Base-by-base conservation (phyloP, 2,888 invertebrate genomes). In the Drosophila sordidula region DNA sequence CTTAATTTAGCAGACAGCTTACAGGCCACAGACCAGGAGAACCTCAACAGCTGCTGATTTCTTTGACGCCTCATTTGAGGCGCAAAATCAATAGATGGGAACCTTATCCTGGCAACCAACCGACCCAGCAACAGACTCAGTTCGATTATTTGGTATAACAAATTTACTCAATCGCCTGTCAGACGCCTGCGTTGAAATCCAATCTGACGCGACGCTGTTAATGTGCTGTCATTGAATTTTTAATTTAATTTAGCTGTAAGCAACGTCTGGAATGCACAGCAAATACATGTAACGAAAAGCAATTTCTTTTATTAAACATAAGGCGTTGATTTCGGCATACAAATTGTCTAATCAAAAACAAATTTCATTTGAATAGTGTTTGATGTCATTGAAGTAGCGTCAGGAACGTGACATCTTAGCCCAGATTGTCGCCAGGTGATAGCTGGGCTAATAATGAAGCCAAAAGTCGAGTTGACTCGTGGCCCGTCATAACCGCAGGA, bases 341-440 rank as follows among this genome's bases (percentile, higher is more conserved):
- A 81, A 80, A 80, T 80, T 81, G 82, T 79, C 81, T 81, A 79
- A 80, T 80, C 80, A 81, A 72, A 75, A 71, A 47, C 72, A 58
- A 81, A 80, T 80, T 81, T 75, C 64, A 72, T 75, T 80, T 81
- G 75, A 80, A 81, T 80, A 81, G 80, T 80, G 80, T 80, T 80
- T 80, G 80, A 75, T 68, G 69, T 68, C 57, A 59, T 44, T 34
- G 47, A 6, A 11, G 47, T 29, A 8, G 42, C 41, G 14, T 9
- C 44, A 32, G 14, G 55, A 73, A 63, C 72, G 72, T 73, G 72
- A 68, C 72, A 58, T 51, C 68, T 63, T 55, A 51, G 41, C 59
- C 29, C 25, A 45, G 73, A 72, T 73, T 36, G 63, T 42, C 22
- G 45, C 47, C 64, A 73, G 69, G 64, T 73, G 73, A 73, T 73